These are phyloP conservation scores for Poecilus cupreus DNA, from an alignment of 2,888 invertebrate species.

Conservation along the genomic window DNA sequence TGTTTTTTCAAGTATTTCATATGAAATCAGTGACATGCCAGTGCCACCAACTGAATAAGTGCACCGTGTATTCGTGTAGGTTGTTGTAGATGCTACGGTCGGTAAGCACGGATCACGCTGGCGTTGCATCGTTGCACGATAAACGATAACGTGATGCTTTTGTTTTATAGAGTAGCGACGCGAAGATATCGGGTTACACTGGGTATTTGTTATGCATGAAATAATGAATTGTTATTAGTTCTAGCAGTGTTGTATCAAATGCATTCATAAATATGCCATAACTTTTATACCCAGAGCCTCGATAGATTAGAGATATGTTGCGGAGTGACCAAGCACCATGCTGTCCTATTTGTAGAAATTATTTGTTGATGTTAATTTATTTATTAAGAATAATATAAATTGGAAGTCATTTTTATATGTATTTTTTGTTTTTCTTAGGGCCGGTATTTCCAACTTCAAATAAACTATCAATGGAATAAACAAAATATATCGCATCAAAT, in stretches of 20 bases:
- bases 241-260: not conserved
- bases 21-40: constrained; percentile 35
- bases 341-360: too few relatives aligned
- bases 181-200: constrained; percentile 2
- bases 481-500: too few relatives aligned
- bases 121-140: constrained; percentile 1
- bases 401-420: too few relatives aligned
- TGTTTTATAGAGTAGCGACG: constrained; percentile 6
- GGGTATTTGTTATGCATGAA: constrained; percentile 12
- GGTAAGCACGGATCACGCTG: constrained; percentile 16
- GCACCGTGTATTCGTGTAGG: not conserved
- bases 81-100: constrained; percentile 23
- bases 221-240: constrained; percentile 14
- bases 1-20: constrained; percentile 18
- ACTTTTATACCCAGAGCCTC: too few relatives aligned
- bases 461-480: too few relatives aligned
- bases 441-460: too few relatives aligned
- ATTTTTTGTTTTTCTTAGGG: too few relatives aligned
- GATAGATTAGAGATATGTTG: too few relatives aligned
- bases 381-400: too few relatives aligned
- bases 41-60: constrained; percentile 8
- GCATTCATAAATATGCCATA: constrained; percentile 10
- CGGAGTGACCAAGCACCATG: too few relatives aligned
- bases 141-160: constrained; percentile 24
- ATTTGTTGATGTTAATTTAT: too few relatives aligned